Base-by-base conservation (phyloP, 2,797 vertebrate genomes). In the Epinephelus malabaricus region DNA sequence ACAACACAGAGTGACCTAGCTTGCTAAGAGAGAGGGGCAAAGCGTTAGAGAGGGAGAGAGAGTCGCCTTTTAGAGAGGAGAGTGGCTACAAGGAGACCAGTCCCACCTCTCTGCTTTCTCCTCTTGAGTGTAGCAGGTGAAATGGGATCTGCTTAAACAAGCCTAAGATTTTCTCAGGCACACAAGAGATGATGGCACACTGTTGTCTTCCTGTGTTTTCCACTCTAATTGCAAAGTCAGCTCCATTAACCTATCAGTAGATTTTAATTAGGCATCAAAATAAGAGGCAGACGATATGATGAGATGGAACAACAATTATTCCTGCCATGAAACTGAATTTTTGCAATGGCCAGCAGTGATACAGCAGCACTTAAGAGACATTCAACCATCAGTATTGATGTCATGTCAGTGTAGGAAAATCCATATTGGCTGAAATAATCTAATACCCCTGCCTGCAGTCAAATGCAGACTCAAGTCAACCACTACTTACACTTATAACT, bases 81-180 rank as follows among this genome's bases (percentile, higher is more conserved):
- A 85, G 73, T 73, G 73, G 40, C 60, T 60, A 30, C 18, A 17
- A 75, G 21, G 38, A 81, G 77, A 76, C 62, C n/a, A 23, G 59
- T 34, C 61, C 27, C 45, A 60, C 46, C 43, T 73, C 25, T 76
- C 34, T 54, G 25, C 50, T 60, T 63, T 67, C 56, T 25, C 25
- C 40, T 69, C 55, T 43, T 6, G 19, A 67, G 67, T 56, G 66
- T 25, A 21, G 79, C 46, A 12, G 58, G 43, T 66, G 43, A 84
- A 74, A 78, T 56, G 19, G 47, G 68, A 49, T 65, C 67, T n/a
- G 73, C 45, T 83, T 81, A 55, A 85, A 85, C 75, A 82, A 79
- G 47, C 21, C 11, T 6, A 6, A 45, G 17, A 54, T 60, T 68
- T 59, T 70, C 21, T 12, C 2, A 34, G 19, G 18, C 54, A 30